Percentiles rank a stretch among this genome's conserved stretches.
These are phyloP conservation scores for Bufo gargarizans DNA, from an alignment of 2,113 vertebrate species.

Conservation along the genomic window DNA sequence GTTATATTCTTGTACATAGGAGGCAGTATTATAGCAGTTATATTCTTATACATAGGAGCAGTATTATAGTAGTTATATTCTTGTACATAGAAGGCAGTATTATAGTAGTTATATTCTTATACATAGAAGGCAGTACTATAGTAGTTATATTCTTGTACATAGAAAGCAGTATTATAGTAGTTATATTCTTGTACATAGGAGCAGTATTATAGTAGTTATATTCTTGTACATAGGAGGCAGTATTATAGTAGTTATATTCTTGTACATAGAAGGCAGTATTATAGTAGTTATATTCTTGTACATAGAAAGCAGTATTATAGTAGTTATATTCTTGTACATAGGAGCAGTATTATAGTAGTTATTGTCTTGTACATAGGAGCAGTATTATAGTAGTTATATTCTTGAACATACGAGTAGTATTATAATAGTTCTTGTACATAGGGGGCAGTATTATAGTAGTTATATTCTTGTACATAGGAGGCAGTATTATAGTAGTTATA, in stretches of 20 bases:
- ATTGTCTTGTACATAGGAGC: slow-evolving; percentile 9
- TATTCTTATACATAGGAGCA: slow-evolving; percentile 4
- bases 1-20: not conserved
- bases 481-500: slow-evolving; percentile 9
- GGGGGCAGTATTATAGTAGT: not conserved
- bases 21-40: not conserved
- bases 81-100: not conserved
- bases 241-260: slow-evolving; percentile 10
- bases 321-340: not conserved
- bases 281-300: slow-evolving; percentile 5
- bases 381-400: slow-evolving; percentile 12
- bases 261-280: slow-evolving; percentile 5
- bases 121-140: not conserved
- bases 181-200: not conserved
- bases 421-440: no score
- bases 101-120: not conserved
- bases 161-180: slow-evolving; percentile 5
- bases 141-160: slow-evolving; percentile 9
- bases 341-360: slow-evolving; percentile 4
- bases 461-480: not conserved
- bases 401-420: not conserved
- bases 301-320: not conserved
- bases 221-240: not conserved
- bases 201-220: slow-evolving; percentile 8
- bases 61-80: slow-evolving; percentile 11